Evolutionary conservation across 2,113 vertebrate species (phyloP), one percentile per base, ranked within the genome.

Genomic region (Phylloscopus trochiloides): DNA sequence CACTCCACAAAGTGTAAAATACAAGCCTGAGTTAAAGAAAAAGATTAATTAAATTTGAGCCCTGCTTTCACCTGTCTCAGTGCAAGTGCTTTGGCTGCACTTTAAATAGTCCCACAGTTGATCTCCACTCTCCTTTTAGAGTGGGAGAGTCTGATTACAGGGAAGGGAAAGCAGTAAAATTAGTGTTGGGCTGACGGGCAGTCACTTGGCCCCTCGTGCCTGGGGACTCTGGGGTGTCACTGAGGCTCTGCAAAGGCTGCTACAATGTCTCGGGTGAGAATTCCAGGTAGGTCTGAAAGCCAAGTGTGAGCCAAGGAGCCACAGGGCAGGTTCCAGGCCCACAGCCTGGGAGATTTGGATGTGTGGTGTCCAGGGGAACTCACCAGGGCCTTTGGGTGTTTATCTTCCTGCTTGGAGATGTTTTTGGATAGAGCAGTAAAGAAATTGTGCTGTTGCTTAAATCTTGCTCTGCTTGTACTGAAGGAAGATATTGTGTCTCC

Each of bases 211-310:
- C 77, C 18, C 88, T 79, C 3, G 65, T 81, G 85, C 77, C 31
- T 57, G 14, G n/a, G 72, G 77, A 59, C 59, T n/a, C 61, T 29
- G 43, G 52, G 89, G 62, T 59, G 68, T 86, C 43, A 24, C 7
- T 51, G 77, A 59, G 75, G 92, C 48, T 92, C 84, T 75, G 51
- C 52, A 91, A 17, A 58, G 70, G 29, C 94, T 91, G 88, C 96
- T 96, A 95, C 52, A 89, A 99, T 99, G 98, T 97, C 98, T 9
- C 97, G 97, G 95, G 91, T 98, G 90, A 85, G 93, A 92, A 96
- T 98, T 93, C 97, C 98, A 98, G 98, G 99, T 99, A 98, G 98
- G 98, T 98, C 88, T 94, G 70, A 91, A 65, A 50, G 42, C 55
- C 62, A 50, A 42, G 15, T 48, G 66, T 18, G 59, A 86, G 50